Evolutionary conservation across 2,888 invertebrate species (phyloP).

Genomic region (Drosophila hawaiiensis): DNA sequence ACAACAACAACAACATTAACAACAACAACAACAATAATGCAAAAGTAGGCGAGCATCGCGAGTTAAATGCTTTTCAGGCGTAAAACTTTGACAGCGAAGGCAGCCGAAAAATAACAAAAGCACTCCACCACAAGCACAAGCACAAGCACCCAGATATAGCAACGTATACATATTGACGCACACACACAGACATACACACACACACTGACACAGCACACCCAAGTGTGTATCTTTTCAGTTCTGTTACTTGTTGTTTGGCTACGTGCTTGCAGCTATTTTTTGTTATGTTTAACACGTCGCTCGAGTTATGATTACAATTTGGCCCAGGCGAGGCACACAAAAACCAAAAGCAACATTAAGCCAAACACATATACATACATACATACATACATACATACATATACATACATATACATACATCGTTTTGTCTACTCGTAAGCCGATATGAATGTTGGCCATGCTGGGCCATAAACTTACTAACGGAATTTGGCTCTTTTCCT

Average conservation of each 20-base stretch:
- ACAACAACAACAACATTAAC: constrained; percentile 11
- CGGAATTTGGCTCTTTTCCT: background rate
- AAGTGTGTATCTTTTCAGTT: constrained; percentile 3
- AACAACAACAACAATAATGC: constrained; percentile 16
- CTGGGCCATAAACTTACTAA: constrained; percentile 40
- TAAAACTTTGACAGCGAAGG: constrained; percentile 59
- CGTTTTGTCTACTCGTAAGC: constrained; percentile 12
- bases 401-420: background rate
- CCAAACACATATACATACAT: constrained; percentile 1
- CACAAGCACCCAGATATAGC: constrained; percentile 6
- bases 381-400: constrained; percentile 6
- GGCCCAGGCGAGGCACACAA: constrained; percentile 16
- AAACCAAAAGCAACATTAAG: constrained; percentile 9
- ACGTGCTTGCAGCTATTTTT: constrained; percentile 77
- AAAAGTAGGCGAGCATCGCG: constrained; percentile 49
- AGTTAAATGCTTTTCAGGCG: constrained; percentile 69
- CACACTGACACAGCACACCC: constrained; percentile 1
- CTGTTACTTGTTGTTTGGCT: constrained; percentile 42
- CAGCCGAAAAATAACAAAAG: constrained; percentile 39
- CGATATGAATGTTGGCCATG: constrained; percentile 23
- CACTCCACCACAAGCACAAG: constrained; percentile 21
- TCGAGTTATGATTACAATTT: constrained; percentile 78
- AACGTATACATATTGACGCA: constrained; percentile 12
- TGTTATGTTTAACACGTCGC: constrained; percentile 76
- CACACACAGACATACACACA: background rate